phyloP scores from a whole-genome alignment of 2,888 invertebrate genomes.

The Caenorhabditis angaria region DNA sequence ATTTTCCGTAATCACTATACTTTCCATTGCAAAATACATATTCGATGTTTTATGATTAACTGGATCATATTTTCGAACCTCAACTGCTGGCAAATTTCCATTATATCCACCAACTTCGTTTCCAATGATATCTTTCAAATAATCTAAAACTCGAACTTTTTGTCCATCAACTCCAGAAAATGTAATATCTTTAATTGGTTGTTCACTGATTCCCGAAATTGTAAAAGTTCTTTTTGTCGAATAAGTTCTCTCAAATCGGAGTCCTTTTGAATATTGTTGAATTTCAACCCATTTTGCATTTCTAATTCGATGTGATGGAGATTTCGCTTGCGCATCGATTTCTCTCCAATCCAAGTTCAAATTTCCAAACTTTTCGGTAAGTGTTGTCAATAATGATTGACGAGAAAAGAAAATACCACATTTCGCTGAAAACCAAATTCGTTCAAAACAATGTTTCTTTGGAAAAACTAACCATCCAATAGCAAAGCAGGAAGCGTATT shows the following conservation, averaged over 20 bases:
- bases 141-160: neutral
- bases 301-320: neutral
- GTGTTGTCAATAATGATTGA: neutral
- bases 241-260: neutral
- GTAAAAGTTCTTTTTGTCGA: neutral
- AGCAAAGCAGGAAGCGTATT: neutral
- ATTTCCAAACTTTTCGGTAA: neutral
- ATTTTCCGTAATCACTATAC: neutral
- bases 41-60: neutral
- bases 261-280: conserved; percentile 7
- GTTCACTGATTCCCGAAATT: neutral
- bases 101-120: neutral
- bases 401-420: neutral
- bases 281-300: neutral
- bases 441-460: neutral
- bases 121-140: neutral
- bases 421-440: neutral
- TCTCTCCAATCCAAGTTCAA: neutral
- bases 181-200: neutral
- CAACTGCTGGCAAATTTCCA: neutral
- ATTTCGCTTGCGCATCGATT: neutral
- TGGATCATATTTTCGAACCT: neutral
- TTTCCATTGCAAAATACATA: neutral
- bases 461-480: neutral
- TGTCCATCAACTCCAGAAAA: neutral